Base-by-base conservation (phyloP, 2,113 vertebrate genomes). In the Eleginops maclovinus region DNA sequence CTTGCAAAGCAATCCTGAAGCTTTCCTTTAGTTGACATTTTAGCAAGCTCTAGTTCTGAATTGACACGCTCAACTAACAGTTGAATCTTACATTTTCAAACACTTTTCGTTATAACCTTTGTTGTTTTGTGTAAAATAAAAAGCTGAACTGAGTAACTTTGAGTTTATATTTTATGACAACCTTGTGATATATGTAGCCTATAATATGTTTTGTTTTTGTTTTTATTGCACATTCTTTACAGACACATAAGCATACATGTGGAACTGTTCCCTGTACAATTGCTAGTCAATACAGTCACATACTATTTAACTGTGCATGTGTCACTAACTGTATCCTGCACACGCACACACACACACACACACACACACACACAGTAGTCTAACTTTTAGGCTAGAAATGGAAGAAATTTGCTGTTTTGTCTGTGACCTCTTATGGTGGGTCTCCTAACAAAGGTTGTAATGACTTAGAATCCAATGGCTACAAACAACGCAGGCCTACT, bases 401-500 rank as follows among this genome's bases (percentile, higher is more conserved):
- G n/a, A 65, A 63, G 43, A 84, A 58, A 64, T 50, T 8, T 21
- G 11, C 81, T 73, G 43, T 73, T 68, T 40, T 54, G 59, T 59
- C 11, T 72, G 58, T 84, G 80, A 73, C 81, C 83, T 85, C 73
- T 75, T 58, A 56, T 59, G 62, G 50, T 69, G 63, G 56, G 31
- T 88, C 64, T 60, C 15, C 56, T 56, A 62, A 67, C 69, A 24
- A 54, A 77, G 78, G 26, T 15, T 49, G 76, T 68, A 72, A 79
- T 89, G 72, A 87, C 59, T 61, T 73, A 41, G 76, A 79, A 56
- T 68, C 73, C 53, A 75, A 4, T 70, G 59, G 81, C 69, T 72
- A 31, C 77, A 69, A 89, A 83, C 80, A 90, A 90, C 81, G 85
- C 79, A 82, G 81, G 73, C 77, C 84, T 55, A 79, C 79, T 87